Base-by-base conservation (phyloP, 2,113 vertebrate species). In the Odontophorus gujanensis region DNA sequence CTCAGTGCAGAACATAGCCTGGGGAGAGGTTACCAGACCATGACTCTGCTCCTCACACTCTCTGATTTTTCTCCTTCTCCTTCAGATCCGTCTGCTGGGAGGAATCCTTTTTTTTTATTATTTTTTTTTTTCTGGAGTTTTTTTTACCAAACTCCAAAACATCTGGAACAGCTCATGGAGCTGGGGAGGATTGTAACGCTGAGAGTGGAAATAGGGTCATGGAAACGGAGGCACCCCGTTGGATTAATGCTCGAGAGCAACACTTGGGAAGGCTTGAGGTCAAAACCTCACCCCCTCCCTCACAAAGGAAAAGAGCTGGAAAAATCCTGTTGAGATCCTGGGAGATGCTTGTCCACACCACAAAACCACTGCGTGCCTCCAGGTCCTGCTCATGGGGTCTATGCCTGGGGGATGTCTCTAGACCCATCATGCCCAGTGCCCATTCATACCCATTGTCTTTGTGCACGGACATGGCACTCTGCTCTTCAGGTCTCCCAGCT, bases 111-210 rank as follows among this genome's bases (percentile, higher is more conserved):
- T 85, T 73, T 69, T 88, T 88, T 91, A n/a, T 30, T 48, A 38
- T n/a, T 20, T 20, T n/a, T 38, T 17, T 82, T 83, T 78, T 77
- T 77, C 73, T 85, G 69, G 73, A 95, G 90, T 40, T 81, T 93
- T 40, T 81, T 93, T 91, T 62, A 95, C 85, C 74, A 66, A 86
- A 85, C 63, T 93, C 83, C 89, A 85, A 95, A 93, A 96, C 97
- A 97, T 97, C 97, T 97, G 97, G 97, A 97, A 97, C 50, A 95
- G 84, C 94, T 97, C 95, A 96, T 38, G 65, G 77, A 61, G 78
- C 84, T 89, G 83, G 84, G 95, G 93, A 71, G 84, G 59, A 93
- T 77, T 42, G 51, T 81, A 81, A 92, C 3, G 0, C 93, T 87
- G 89, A 89, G 95, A 47, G 75, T 96, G 94, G 95, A 95, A 96